Conservation (phyloP, 1,140 invertebrate species). For the Homalodisca vitripennis region DNA sequence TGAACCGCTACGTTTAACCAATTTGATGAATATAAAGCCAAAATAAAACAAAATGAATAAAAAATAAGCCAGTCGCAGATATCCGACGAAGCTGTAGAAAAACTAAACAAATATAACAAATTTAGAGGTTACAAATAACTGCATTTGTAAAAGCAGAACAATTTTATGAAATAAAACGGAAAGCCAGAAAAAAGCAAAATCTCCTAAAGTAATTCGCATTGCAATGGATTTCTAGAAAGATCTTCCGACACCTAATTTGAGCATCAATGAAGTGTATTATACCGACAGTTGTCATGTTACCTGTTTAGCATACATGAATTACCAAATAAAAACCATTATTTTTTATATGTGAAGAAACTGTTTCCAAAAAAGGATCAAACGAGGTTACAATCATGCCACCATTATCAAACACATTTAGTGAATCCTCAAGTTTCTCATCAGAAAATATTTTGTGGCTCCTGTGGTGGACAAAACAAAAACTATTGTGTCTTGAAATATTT, state of each 20-base stretch:
- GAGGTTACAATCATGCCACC: conserved; percentile 29
- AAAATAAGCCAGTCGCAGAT: not conserved
- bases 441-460: conserved; percentile 22
- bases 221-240: conserved; percentile 30
- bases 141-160: conserved; percentile 23
- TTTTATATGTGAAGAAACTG: conserved; percentile 32
- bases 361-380: conserved; percentile 32
- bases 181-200: not conserved
- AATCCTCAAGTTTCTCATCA: too few relatives aligned
- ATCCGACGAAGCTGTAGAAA: not conserved
- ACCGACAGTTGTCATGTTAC: conserved; percentile 27
- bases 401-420: conserved; percentile 16
- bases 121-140: conserved; percentile 19
- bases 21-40: conserved; percentile 26
- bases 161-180: conserved; percentile 24
- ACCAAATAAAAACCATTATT: conserved; percentile 18
- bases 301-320: too few relatives aligned
- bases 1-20: conserved; percentile 23
- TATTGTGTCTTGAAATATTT: conserved; percentile 33
- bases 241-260: conserved; percentile 28
- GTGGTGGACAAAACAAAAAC: conserved; percentile 24
- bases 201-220: conserved; percentile 13
- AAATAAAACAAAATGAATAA: conserved; percentile 21
- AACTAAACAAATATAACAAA: not conserved
- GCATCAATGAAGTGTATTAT: conserved; percentile 24